A percentile compares a stretch with the other conserved stretches of the same genome.
Conservation (phyloP, 2,797 vertebrate species). For the Chelonia mydas region DNA sequence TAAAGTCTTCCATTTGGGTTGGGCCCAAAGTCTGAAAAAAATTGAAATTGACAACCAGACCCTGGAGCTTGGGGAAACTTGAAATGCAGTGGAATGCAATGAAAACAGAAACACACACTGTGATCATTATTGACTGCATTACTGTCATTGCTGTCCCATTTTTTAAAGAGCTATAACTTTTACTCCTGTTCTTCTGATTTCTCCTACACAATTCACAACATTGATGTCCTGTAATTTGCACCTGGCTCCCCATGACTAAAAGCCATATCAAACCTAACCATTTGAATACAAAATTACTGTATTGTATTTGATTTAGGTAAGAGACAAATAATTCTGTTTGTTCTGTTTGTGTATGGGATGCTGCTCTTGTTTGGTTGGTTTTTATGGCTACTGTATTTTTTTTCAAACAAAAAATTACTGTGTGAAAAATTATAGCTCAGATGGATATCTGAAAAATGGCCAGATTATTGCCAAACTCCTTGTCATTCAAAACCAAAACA, state of each 20-base stretch:
- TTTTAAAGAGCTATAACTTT: not conserved
- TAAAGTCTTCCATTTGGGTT: not conserved
- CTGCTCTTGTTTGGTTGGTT: not conserved
- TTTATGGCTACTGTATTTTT: not conserved
- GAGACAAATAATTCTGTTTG: not conserved
- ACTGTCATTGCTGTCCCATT: not conserved
- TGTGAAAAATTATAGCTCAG: not conserved
- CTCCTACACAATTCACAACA: not conserved
- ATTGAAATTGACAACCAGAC: not conserved
- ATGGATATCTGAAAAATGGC: not conserved
- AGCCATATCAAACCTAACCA: not conserved
- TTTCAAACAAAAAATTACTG: not conserved
- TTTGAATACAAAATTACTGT: not conserved
- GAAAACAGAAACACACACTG: not conserved
- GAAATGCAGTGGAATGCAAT: slow-evolving; percentile 12
- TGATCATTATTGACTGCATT: not conserved
- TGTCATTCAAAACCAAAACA: not conserved
- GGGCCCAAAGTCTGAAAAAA: not conserved
- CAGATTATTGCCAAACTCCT: not conserved
- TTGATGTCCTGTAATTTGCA: not conserved
- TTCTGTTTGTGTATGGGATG: not conserved
- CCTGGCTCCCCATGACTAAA: not conserved
- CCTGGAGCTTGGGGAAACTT: not conserved
- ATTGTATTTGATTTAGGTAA: not conserved
- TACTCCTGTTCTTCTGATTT: not conserved